Percentiles rank a stretch among this genome's conserved stretches.
Conservation (phyloP, 2,888 invertebrate species). For the Drosophila parthenogenetica region DNA sequence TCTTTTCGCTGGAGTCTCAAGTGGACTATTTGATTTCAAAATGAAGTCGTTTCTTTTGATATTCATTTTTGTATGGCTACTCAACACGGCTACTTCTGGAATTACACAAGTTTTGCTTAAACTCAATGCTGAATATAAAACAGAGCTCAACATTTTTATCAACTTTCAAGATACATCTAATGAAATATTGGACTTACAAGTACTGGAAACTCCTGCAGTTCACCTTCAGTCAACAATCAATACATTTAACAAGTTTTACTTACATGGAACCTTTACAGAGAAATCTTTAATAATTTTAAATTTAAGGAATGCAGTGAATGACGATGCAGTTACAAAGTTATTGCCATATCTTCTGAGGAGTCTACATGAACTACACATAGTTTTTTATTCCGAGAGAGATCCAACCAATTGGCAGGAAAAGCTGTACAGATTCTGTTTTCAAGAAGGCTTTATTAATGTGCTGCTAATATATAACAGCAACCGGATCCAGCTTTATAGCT, state of each 20-base stretch:
- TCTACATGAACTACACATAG: conserved; percentile 38
- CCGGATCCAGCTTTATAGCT: conserved; percentile 35
- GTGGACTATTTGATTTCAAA: not conserved
- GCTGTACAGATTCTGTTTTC: conserved; percentile 47
- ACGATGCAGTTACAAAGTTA: not conserved
- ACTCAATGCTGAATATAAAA: conserved; percentile 37
- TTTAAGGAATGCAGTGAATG: conserved; percentile 11
- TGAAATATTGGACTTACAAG: not conserved
- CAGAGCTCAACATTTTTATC: conserved; percentile 49
- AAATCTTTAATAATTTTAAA: conserved; percentile 35
- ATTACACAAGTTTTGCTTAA: conserved; percentile 17
- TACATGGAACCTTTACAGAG: conserved; percentile 35
- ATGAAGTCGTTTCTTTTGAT: conserved; percentile 8
- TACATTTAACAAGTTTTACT: not conserved
- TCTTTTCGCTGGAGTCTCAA: too few relatives aligned
- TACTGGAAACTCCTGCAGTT: conserved; percentile 22
- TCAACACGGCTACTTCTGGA: not conserved
- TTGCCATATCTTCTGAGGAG: conserved; percentile 39
- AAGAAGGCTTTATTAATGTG: conserved; percentile 52
- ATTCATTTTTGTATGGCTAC: not conserved
- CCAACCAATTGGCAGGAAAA: conserved; percentile 16
- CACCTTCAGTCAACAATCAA: conserved; percentile 8
- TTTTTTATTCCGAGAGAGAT: conserved; percentile 34
- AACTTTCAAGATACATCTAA: conserved; percentile 12
- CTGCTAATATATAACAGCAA: conserved; percentile 32